Conservation (phyloP, 2,113 vertebrate genomes). For the Anhinga anhinga region DNA sequence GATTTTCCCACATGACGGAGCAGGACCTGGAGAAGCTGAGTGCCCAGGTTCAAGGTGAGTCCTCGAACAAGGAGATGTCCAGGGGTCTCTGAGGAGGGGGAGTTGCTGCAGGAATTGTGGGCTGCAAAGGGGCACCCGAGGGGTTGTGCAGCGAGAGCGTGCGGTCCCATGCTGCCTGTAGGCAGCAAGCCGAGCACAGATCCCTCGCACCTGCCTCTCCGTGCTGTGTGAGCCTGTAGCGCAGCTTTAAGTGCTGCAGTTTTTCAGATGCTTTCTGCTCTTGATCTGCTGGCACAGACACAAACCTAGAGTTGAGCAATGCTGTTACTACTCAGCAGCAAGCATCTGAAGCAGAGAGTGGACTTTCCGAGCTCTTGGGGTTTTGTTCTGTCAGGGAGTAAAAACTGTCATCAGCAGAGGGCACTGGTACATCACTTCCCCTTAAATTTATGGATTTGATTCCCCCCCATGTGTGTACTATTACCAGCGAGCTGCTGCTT, state of each 20-base stretch:
- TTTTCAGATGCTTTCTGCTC: neutral
- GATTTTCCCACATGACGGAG: conserved; percentile 94
- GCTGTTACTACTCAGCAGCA: neutral
- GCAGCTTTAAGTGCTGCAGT: neutral
- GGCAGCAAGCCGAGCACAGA: accelerated
- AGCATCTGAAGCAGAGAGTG: neutral
- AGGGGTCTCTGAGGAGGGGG: neutral
- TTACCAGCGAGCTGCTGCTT: neutral
- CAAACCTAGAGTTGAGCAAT: neutral
- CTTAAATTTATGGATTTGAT: neutral
- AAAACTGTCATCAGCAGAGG: conserved; percentile 61
- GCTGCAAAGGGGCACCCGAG: accelerated
- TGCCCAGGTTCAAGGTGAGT: conserved; percentile 83
- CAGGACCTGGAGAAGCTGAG: conserved; percentile 82
- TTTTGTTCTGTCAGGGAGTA: conserved; percentile 38
- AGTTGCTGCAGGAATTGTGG: neutral
- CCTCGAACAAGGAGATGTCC: neutral
- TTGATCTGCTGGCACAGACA: neutral
- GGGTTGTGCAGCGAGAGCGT: neutral
- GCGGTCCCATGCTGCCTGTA: neutral
- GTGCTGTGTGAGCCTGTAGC: neutral
- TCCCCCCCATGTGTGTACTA: neutral
- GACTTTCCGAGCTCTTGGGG: neutral
- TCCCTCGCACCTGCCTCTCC: neutral
- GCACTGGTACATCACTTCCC: conserved; percentile 58